A percentile compares a stretch with the other conserved stretches of the same genome.
Evolutionary conservation across 2,113 vertebrate genomes (phyloP).

Genomic region (Struthidea cinerea): DNA sequence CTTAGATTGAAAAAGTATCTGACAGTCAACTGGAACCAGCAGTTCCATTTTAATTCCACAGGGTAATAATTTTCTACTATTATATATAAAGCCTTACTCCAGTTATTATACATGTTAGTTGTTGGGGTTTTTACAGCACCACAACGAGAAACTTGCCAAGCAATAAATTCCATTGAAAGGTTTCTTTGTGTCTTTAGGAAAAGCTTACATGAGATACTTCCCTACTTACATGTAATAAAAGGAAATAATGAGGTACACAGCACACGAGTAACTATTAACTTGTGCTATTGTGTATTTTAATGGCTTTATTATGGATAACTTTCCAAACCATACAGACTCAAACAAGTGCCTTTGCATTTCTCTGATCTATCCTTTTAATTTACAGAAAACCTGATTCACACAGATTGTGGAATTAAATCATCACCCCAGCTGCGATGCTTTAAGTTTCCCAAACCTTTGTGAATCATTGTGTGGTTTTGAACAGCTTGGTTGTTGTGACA

Average conservation of each 20-base stretch:
- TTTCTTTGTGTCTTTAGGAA: conserved; percentile 57
- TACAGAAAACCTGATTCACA: conserved; percentile 63
- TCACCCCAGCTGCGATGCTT: conserved; percentile 51
- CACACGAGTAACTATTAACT: conserved; percentile 27
- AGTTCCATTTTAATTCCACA: conserved; percentile 39
- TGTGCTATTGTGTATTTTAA: conserved; percentile 24
- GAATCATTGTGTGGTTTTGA: conserved; percentile 65
- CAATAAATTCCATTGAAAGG: conserved; percentile 48
- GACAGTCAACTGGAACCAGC: conserved; percentile 35
- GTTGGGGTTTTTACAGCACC: conserved; percentile 32
- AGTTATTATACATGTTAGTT: conserved; percentile 30
- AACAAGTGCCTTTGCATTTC: neutral
- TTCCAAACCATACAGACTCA: neutral
- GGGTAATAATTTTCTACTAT: conserved; percentile 42
- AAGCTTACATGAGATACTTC: conserved; percentile 51
- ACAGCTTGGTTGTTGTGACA: conserved; percentile 50
- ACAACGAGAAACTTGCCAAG: conserved; percentile 40
- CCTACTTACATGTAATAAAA: conserved; percentile 41
- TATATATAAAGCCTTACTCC: conserved; percentile 23
- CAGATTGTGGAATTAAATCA: conserved; percentile 45
- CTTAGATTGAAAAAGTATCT: conserved; percentile 38
- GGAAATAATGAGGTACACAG: conserved; percentile 45
- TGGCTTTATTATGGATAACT: conserved; percentile 4
- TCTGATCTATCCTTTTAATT: conserved; percentile 33
- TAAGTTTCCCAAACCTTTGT: conserved; percentile 59